phyloP scores from a whole-genome alignment of 1,140 invertebrate genomes.

The Calephelis virginiensis region DNA sequence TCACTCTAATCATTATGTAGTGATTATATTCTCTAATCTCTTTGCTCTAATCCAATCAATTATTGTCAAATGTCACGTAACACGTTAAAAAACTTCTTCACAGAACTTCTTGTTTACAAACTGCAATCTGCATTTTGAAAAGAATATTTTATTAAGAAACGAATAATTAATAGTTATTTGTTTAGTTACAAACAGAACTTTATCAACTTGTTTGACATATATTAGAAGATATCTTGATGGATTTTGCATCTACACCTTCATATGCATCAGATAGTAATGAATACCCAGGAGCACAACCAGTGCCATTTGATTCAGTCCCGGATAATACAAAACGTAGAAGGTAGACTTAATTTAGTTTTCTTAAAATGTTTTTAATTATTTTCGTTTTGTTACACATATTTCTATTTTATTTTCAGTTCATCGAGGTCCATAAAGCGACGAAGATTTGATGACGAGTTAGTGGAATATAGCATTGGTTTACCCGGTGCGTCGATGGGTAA shows the following conservation, averaged over 20 bases:
- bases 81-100: no score
- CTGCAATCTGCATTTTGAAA: no score
- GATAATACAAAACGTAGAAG: conserved; percentile 68
- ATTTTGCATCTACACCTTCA: conserved; percentile 60
- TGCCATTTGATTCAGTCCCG: conserved; percentile 48
- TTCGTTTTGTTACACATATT: no score
- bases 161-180: no score
- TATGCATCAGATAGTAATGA: conserved; percentile 71
- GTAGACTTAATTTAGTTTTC: not conserved
- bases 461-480: conserved; percentile 89
- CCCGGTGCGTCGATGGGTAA: conserved; percentile 81
- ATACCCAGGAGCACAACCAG: conserved; percentile 49
- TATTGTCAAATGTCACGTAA: no score
- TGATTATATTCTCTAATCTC: no score
- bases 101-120: no score
- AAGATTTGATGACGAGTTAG: conserved; percentile 98
- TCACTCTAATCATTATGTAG: no score
- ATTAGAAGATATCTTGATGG: conserved; percentile 38
- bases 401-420: conserved; percentile 80
- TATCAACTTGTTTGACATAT: no score
- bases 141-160: no score
- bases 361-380: not conserved
- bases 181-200: no score
- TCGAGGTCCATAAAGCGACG: conserved; percentile 95
- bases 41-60: no score